Conservation (phyloP, 2,888 invertebrate species). For the Heterodera filipjevi region DNA sequence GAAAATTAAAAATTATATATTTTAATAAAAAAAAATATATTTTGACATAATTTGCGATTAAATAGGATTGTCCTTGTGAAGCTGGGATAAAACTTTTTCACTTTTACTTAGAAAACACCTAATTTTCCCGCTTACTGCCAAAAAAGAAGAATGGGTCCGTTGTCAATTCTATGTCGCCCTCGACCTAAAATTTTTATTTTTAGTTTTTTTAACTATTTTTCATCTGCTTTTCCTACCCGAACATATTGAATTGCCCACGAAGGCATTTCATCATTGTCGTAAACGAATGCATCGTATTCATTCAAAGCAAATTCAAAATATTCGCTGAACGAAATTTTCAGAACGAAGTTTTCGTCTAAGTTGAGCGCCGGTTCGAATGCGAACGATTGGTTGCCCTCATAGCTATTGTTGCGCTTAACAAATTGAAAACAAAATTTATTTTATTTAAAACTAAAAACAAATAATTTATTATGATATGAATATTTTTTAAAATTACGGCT, state of each 20-base stretch:
- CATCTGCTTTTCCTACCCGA: neutral
- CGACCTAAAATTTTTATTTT: neutral
- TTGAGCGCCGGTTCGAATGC: neutral
- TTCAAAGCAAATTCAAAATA: neutral
- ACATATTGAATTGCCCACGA: conserved; percentile 25
- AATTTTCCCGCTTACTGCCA: too few relatives aligned
- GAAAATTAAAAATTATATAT: too few relatives aligned
- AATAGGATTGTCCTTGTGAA: too few relatives aligned
- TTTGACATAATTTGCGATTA: too few relatives aligned
- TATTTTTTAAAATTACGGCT: neutral
- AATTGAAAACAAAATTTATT: neutral
- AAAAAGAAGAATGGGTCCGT: too few relatives aligned
- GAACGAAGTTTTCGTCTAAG: neutral
- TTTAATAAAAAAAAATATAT: too few relatives aligned
- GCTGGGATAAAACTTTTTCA: too few relatives aligned
- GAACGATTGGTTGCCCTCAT: neutral
- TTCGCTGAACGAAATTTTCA: neutral
- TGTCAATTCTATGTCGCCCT: too few relatives aligned
- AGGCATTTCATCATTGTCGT: neutral
- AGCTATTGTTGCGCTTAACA: neutral
- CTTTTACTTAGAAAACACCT: too few relatives aligned
- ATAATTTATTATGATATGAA: neutral
- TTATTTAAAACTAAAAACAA: neutral
- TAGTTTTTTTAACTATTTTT: neutral
- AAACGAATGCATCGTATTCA: neutral